Evolutionary conservation across 2,888 invertebrate species (phyloP), one percentile per base, ranked within the genome.

Genomic region (Neelides folsomi): DNA sequence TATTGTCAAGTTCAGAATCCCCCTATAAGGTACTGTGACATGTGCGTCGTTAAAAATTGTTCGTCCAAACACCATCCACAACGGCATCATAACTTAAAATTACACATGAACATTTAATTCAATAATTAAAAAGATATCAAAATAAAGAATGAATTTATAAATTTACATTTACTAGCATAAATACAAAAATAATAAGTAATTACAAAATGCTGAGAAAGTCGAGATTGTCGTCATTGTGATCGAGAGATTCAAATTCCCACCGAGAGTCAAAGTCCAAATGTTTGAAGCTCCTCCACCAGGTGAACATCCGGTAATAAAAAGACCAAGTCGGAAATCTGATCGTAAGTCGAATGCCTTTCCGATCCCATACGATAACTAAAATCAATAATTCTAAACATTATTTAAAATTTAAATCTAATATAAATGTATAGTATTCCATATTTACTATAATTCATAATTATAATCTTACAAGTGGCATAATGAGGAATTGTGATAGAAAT

Each of bases 221-320:
- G 89, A 85, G 51, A 92, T 74, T 8, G 92, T 81, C 0, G 95
- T 97, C 94, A 97, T 93, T 13, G 95, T 83, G 45, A 97, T 80
- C 0, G 93, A 93, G 39, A 97, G 75, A 69, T 92, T 85, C 5
- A 95, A 78, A 72, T 97, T 95, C 5, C 92, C 95, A 3, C 83
- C 86, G 2, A 97, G 75, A 13, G 95, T 78, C 59, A 86, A 81
- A 0, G 92, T 85, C 92, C 94, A 97, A 65, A 94, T 87, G 71
- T 97, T 97, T 45, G 93, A 93, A 19, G 93, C 92, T 0, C 94
- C 95, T 1, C 97, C 90, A n/a, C 85, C 86, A 0, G 90, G 90
- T 2, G 86, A 82, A 16, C 88, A 85, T 0, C 90, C 90, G 1
- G 88, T 85, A 70, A 88, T 86, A 72, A 90, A 90, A 70, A 92